These are phyloP conservation scores for Montipora capitata DNA, from an alignment of 92 coral and sea anemone genomes.

Conservation along the genomic window DNA sequence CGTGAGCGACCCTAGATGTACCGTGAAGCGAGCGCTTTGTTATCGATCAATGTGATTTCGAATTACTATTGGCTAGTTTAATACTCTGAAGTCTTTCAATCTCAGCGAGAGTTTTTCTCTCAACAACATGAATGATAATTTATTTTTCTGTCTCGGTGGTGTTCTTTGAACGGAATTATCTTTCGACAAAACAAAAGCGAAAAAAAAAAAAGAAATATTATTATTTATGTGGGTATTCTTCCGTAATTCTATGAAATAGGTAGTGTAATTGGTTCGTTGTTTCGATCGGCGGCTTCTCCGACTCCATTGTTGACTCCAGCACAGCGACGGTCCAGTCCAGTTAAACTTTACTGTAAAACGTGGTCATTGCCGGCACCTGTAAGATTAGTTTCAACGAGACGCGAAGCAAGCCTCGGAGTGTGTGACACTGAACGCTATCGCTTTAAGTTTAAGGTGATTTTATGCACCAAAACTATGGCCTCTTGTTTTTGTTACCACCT, in stretches of 20 bases:
- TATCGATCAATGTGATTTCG: constrained; percentile 16
- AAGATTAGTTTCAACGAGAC: background rate
- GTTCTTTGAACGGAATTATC: background rate
- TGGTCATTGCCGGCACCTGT: background rate
- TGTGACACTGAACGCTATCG: no score
- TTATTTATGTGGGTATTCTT: constrained; percentile 4
- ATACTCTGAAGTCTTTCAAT: background rate
- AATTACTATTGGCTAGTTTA: constrained; percentile 22
- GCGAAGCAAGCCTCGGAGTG: background rate
- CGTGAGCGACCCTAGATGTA: constrained; percentile 9
- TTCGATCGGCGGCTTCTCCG: no score
- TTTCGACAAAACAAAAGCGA: background rate
- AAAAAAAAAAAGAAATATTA: background rate
- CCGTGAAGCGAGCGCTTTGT: background rate
- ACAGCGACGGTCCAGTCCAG: no score
- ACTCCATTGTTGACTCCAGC: background rate
- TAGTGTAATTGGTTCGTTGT: background rate
- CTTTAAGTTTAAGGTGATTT: background rate
- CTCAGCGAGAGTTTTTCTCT: constrained; percentile 34
- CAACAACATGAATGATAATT: background rate
- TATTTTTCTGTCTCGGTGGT: background rate
- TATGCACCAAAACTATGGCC: background rate
- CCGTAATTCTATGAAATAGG: background rate
- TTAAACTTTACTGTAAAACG: no score
- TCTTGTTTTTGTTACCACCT: constrained; percentile 20